A percentile compares a stretch with the other conserved stretches of the same genome.
Evolutionary conservation across 2,797 vertebrate genomes (phyloP).

Genomic region (Tapera naevia): DNA sequence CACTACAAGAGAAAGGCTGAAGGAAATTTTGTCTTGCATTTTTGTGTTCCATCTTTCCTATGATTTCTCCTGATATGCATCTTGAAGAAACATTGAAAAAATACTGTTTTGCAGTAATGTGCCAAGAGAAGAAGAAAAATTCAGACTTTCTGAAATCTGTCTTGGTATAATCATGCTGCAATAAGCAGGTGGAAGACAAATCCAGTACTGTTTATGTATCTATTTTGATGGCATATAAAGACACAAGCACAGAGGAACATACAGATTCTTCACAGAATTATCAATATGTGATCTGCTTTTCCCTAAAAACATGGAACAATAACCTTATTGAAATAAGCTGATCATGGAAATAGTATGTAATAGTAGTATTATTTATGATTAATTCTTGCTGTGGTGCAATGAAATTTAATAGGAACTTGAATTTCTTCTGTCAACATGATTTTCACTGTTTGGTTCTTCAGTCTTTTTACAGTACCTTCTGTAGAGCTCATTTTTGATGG

Average conservation of each 20-base stretch:
- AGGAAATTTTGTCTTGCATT: neutral
- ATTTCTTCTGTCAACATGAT: neutral
- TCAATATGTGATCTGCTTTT: neutral
- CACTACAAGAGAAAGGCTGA: neutral
- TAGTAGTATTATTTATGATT: neutral
- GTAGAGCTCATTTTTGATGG: neutral
- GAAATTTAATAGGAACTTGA: neutral
- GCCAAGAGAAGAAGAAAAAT: neutral
- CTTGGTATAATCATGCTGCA: neutral
- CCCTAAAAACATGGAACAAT: neutral
- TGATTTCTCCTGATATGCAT: neutral
- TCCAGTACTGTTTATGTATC: neutral
- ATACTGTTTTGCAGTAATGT: neutral
- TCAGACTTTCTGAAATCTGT: neutral
- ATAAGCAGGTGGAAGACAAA: neutral
- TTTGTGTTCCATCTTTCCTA: neutral
- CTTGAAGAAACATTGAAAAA: neutral
- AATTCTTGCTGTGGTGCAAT: neutral
- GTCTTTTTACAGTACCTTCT: neutral
- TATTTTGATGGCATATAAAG: neutral
- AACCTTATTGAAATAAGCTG: neutral
- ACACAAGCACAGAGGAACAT: neutral
- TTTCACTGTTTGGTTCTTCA: neutral
- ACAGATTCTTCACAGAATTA: neutral
- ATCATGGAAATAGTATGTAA: neutral